These are phyloP conservation scores for Hypomesus transpacificus DNA, from an alignment of 2,113 vertebrate genomes.

Conservation along the genomic window DNA sequence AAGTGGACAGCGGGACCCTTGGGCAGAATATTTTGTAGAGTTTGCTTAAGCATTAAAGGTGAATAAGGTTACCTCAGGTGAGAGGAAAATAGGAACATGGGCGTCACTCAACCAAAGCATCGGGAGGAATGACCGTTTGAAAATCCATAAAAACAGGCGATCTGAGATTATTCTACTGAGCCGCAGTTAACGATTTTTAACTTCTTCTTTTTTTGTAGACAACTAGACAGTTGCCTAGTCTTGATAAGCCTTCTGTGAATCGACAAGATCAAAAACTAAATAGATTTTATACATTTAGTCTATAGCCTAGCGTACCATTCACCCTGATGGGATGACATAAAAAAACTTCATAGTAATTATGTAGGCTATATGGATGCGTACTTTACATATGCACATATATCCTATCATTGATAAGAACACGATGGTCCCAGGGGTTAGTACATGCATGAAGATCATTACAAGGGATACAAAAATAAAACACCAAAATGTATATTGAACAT, in stretches of 20 bases:
- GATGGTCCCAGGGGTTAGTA: not conserved
- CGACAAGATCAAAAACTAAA: constrained; percentile 23
- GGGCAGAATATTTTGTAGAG: constrained; percentile 46
- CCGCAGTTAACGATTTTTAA: constrained; percentile 27
- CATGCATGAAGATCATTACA: constrained; percentile 9
- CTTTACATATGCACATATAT: not conserved
- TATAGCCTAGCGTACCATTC: not conserved
- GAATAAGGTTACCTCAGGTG: not conserved
- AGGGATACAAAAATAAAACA: constrained; percentile 39
- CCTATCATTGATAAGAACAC: constrained; percentile 15
- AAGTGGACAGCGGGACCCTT: constrained; percentile 43
- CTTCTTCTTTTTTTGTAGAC: constrained; percentile 5
- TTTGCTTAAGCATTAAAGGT: constrained; percentile 33
- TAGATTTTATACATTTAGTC: constrained; percentile 25
- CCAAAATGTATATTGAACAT: constrained; percentile 43
- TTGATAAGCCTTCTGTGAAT: constrained; percentile 24
- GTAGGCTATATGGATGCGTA: not conserved
- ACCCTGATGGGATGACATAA: not conserved
- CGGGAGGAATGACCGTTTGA: constrained; percentile 12
- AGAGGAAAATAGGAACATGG: constrained; percentile 35
- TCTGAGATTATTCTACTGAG: constrained; percentile 52
- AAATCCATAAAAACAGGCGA: constrained; percentile 21
- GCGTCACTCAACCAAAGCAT: constrained; percentile 63
- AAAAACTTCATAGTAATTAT: not conserved
- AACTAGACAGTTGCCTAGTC: constrained; percentile 48